Evolutionary conservation across 2,113 vertebrate species (phyloP).

Genomic region (Microcebus tavaratra): DNA sequence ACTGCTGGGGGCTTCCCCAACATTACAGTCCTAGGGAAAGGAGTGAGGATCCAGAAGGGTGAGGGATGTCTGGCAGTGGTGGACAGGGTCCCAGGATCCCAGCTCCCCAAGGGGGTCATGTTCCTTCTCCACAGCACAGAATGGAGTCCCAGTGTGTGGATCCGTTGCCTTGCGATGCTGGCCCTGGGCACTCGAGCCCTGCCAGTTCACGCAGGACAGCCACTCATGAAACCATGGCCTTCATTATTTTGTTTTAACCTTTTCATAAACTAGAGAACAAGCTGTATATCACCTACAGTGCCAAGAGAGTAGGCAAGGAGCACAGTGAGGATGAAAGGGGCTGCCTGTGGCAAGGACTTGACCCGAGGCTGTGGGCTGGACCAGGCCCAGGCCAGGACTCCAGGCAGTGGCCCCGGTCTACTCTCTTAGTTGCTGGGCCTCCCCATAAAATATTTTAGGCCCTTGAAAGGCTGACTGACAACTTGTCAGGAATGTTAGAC

Average conservation of each 20-base stretch:
- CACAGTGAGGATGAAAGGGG: accelerated
- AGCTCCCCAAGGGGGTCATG: neutral
- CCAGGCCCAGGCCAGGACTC: neutral
- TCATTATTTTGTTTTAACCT: neutral
- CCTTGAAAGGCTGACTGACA: neutral
- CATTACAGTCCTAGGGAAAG: neutral
- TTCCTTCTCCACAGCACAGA: neutral
- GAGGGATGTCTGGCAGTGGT: neutral
- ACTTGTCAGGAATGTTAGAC: neutral
- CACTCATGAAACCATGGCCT: neutral
- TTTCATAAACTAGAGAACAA: constrained; percentile 23
- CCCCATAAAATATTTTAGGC: neutral
- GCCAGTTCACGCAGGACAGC: neutral
- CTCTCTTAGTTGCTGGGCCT: neutral
- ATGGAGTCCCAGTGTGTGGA: accelerated
- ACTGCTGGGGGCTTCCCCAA: neutral
- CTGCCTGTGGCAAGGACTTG: neutral
- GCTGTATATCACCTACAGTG: neutral
- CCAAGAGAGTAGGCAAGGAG: neutral
- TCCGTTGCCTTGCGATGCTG: accelerated
- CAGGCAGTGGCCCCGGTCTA: neutral
- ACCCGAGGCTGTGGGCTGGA: accelerated
- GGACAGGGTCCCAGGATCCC: neutral
- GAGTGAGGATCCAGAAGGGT: neutral
- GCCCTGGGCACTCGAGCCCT: neutral